Percentiles rank a stretch among this genome's conserved stretches.
Conservation (phyloP, 1,140 invertebrate species). For the Zaprionus lachaisei region DNA sequence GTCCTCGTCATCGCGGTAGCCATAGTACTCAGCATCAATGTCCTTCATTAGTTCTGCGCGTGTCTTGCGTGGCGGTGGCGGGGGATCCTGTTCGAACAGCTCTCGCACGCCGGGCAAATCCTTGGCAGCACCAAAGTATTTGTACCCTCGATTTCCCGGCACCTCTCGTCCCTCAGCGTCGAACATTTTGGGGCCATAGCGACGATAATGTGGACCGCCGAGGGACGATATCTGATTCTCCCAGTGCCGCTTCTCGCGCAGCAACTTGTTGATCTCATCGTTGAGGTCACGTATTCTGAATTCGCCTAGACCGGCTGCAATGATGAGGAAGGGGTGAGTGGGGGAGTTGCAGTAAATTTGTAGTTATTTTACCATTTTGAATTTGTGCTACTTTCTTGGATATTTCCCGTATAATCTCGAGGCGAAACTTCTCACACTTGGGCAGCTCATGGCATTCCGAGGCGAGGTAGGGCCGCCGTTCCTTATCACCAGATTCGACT, state of each 20-base stretch:
- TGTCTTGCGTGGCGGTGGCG: slow-evolving; percentile 94
- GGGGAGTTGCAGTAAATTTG: neutral
- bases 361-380: slow-evolving; percentile 91
- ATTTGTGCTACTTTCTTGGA: slow-evolving; percentile 99
- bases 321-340: neutral
- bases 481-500: slow-evolving; percentile 92
- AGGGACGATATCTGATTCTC: slow-evolving; percentile 97
- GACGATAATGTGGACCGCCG: slow-evolving; percentile 97
- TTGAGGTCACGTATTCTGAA: slow-evolving; percentile 99
- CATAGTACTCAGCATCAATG: slow-evolving; percentile 99
- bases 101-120: slow-evolving; percentile 99
- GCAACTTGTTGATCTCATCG: slow-evolving; percentile 99
- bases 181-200: slow-evolving; percentile 96
- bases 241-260: slow-evolving; percentile 98
- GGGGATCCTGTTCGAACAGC: slow-evolving; percentile 98
- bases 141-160: slow-evolving; percentile 98
- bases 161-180: slow-evolving; percentile 99
- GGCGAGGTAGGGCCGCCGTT: slow-evolving; percentile 95
- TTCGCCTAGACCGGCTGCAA: slow-evolving; percentile 97
- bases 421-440: slow-evolving; percentile 97
- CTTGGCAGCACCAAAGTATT: slow-evolving; percentile 99
- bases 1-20: slow-evolving; percentile 99
- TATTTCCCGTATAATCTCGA: slow-evolving; percentile 98
- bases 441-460: slow-evolving; percentile 96
- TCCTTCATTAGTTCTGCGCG: slow-evolving; percentile 98